A percentile compares a stretch with the other conserved stretches of the same genome.
phyloP scores from a whole-genome alignment of 1,140 invertebrate genomes.

The Drepana arcuata region DNA sequence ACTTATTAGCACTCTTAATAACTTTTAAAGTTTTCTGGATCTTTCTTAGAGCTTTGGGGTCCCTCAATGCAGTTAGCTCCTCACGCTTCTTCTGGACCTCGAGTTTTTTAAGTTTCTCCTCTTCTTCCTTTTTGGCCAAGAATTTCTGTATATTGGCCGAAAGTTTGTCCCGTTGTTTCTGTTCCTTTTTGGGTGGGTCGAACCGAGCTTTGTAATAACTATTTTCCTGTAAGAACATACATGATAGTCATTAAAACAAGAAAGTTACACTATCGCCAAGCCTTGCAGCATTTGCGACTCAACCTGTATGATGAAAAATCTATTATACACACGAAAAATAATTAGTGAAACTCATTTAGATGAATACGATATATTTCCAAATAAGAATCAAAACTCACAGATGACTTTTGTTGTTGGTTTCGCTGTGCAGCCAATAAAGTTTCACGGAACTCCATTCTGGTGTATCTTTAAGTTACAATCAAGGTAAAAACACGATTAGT shows the following conservation, averaged over 20 bases:
- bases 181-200: conserved; percentile 85
- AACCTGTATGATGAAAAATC: no score
- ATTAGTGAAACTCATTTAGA: no score
- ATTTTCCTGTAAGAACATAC: conserved; percentile 36
- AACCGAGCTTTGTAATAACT: conserved; percentile 82
- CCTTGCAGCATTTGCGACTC: conserved; percentile 1
- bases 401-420: conserved; percentile 69
- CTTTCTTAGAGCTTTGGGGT: conserved; percentile 80
- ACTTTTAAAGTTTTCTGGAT: conserved; percentile 78
- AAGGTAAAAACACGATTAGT: conserved; percentile 14
- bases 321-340: no score
- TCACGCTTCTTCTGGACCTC: conserved; percentile 77
- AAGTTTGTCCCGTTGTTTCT: conserved; percentile 76
- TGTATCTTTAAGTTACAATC: neutral
- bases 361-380: no score
- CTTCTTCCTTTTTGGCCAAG: conserved; percentile 84
- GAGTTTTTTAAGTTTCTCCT: conserved; percentile 78
- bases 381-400: conserved; percentile 59
- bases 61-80: conserved; percentile 80
- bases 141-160: conserved; percentile 88
- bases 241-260: neutral
- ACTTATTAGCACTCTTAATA: conserved; percentile 91
- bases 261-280: conserved; percentile 1
- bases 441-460: conserved; percentile 62
- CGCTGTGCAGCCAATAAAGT: conserved; percentile 60